Conservation (phyloP, 1,140 invertebrate species). For the Drosophila sp. region DNA sequence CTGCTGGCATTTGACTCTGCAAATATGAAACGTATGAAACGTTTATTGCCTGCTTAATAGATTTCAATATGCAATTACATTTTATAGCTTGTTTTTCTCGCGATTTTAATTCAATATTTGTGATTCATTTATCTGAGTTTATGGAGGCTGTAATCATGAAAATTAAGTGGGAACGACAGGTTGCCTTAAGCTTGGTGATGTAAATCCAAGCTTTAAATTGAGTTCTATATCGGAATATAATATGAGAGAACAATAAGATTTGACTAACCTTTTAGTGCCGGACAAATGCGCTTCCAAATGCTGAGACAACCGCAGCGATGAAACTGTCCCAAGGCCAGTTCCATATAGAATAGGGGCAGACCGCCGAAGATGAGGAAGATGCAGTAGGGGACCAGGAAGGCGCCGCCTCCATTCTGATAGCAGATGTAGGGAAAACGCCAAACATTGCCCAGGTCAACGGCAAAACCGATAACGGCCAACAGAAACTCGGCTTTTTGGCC, state of each 20-base stretch:
- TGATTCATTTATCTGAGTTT: constrained; percentile 63
- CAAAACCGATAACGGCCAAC: constrained; percentile 94
- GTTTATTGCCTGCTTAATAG: constrained; percentile 42
- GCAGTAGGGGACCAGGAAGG: constrained; percentile 97
- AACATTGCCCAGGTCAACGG: constrained; percentile 93
- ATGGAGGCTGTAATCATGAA: not conserved
- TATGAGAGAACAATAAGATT: not conserved
- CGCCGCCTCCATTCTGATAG: constrained; percentile 93
- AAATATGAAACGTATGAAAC: constrained; percentile 61
- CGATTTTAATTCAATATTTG: constrained; percentile 69
- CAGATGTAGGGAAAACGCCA: constrained; percentile 93
- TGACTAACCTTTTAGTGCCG: constrained; percentile 95
- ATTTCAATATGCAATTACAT: constrained; percentile 63
- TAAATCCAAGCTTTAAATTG: too few species aligned
- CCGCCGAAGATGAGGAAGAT: constrained; percentile 96
- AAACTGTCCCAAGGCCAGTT: constrained; percentile 96
- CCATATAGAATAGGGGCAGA: constrained; percentile 97
- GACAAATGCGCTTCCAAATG: constrained; percentile 98
- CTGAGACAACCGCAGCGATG: constrained; percentile 96
- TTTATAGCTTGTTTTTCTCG: constrained; percentile 35
- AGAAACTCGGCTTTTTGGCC: constrained; percentile 95
- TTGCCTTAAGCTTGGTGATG: not conserved
- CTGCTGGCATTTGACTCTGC: constrained; percentile 28
- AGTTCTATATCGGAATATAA: too few species aligned
- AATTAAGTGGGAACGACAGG: not conserved